Percentiles rank a stretch among this genome's conserved stretches.
Evolutionary conservation across 2,797 vertebrate species (phyloP).

Genomic region (Melopsittacus undulatus): DNA sequence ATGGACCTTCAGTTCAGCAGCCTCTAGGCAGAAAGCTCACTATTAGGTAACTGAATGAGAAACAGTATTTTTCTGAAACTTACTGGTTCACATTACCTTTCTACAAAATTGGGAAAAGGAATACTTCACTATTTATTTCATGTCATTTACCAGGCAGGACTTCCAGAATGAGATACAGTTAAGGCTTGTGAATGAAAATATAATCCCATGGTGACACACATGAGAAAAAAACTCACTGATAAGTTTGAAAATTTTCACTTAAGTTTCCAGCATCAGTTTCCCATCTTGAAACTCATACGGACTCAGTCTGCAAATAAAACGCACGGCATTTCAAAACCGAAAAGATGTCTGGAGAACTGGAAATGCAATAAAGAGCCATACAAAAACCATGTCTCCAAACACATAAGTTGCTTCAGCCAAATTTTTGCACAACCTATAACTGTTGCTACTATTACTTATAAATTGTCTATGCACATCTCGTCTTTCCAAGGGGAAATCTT

Average conservation of each 20-base stretch:
- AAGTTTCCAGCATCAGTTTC: not conserved
- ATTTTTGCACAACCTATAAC: not conserved
- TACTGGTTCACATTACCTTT: not conserved
- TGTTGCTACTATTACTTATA: not conserved
- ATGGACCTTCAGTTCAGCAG: not conserved
- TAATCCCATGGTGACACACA: not conserved
- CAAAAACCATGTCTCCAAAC: not conserved
- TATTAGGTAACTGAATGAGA: not conserved
- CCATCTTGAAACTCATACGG: not conserved
- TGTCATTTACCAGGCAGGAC: not conserved
- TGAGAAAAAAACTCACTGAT: not conserved
- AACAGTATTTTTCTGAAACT: not conserved
- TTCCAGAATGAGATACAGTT: not conserved
- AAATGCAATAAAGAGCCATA: not conserved
- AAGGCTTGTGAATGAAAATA: not conserved
- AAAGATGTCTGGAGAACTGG: not conserved
- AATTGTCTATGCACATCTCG: not conserved
- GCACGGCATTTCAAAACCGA: not conserved
- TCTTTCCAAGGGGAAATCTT: not conserved
- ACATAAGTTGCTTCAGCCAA: not conserved
- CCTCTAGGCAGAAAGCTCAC: not conserved
- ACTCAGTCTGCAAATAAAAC: not conserved
- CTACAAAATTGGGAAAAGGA: not conserved
- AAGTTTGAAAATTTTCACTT: not conserved
- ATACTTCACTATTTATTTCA: not conserved